phyloP scores from a whole-genome alignment of 2,113 vertebrate species.

The Microcebus griseorufus region DNA sequence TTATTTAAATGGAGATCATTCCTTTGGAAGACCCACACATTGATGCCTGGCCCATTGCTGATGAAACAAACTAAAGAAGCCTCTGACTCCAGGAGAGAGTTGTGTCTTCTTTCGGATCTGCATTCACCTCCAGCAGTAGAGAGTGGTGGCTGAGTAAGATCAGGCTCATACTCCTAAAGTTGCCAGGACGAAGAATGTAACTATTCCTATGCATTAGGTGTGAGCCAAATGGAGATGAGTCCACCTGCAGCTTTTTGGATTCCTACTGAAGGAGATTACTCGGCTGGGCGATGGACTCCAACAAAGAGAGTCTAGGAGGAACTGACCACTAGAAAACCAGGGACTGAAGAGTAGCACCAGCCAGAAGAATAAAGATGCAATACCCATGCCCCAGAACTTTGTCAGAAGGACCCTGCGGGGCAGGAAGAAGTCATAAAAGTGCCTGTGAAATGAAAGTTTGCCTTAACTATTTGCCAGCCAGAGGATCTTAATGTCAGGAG shows the following conservation, averaged over 20 bases:
- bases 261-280: background rate
- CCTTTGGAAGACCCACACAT: background rate
- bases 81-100: background rate
- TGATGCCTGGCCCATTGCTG: background rate
- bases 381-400: background rate
- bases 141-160: too few species aligned
- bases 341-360: background rate
- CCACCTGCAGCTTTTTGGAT: background rate
- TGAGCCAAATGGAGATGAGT: background rate
- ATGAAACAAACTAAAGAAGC: background rate
- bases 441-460: background rate
- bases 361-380: background rate
- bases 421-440: background rate
- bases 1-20: background rate
- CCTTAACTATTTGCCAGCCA: background rate
- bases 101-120: background rate
- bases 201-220: too few species aligned
- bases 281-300: background rate
- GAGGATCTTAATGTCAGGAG: background rate
- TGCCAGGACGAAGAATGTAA: fast-evolving
- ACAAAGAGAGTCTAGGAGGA: background rate
- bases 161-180: background rate
- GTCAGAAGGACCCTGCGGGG: background rate
- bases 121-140: background rate
- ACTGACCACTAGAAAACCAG: background rate